Evolutionary conservation across 2,797 vertebrate genomes (phyloP).

Genomic region (Anas acuta): DNA sequence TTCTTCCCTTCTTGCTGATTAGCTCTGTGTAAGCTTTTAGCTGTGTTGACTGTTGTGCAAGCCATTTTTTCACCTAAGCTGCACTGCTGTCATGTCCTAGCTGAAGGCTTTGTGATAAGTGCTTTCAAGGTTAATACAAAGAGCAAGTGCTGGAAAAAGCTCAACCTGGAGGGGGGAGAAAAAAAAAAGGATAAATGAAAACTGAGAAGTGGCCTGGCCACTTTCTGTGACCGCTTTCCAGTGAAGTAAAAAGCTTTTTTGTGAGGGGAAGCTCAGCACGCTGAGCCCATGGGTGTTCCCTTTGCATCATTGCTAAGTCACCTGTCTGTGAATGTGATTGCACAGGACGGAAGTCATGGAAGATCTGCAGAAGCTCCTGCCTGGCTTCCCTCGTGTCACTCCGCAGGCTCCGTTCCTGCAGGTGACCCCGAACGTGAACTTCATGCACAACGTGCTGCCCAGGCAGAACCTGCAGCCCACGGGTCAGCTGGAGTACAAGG

Average conservation of each 20-base stretch:
- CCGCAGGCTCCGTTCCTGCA: constrained; percentile 90
- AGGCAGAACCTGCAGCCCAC: constrained; percentile 92
- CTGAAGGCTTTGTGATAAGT: not conserved
- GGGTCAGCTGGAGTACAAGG: constrained; percentile 98
- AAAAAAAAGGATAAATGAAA: not conserved
- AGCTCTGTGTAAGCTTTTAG: not conserved
- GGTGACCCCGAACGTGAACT: constrained; percentile 87
- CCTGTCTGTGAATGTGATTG: not conserved
- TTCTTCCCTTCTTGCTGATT: not conserved
- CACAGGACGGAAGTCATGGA: constrained; percentile 93
- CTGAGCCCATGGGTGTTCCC: not conserved
- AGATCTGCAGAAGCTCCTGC: constrained; percentile 92
- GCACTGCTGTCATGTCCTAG: not conserved
- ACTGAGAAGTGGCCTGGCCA: not conserved
- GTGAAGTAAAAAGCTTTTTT: not conserved
- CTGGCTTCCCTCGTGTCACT: constrained; percentile 88
- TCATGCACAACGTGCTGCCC: constrained; percentile 90
- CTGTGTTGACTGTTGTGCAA: not conserved
- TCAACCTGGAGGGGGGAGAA: not conserved
- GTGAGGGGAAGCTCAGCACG: fast-evolving
- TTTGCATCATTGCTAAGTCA: not conserved
- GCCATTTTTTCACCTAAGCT: not conserved
- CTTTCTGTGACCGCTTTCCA: not conserved
- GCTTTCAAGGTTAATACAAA: not conserved
- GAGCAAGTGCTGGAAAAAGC: not conserved